These are phyloP conservation scores for Hydrozoanthus tunicans DNA, from an alignment of 64 coral and sea anemone species.

Conservation along the genomic window DNA sequence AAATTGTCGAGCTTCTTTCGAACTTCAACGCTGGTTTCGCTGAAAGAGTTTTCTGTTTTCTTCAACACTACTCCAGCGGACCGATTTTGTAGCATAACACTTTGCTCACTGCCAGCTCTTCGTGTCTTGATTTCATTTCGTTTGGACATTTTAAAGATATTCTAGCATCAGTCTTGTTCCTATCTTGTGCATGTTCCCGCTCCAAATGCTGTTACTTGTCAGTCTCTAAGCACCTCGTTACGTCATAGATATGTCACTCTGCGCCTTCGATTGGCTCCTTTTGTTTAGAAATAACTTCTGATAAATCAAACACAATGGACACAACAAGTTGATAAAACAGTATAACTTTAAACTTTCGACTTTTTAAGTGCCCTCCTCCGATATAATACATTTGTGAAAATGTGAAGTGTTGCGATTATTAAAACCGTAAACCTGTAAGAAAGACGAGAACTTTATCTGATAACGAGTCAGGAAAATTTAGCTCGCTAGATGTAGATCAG, in stretches of 20 bases:
- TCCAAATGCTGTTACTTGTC: background rate
- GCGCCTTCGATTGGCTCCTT: constrained; percentile 28
- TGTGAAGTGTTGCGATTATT: no score
- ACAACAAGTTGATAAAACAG: no score
- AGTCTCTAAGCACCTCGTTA: constrained; percentile 45
- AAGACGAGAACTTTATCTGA: no score
- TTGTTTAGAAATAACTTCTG: background rate
- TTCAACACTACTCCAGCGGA: constrained; percentile 28
- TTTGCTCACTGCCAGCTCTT: constrained; percentile 57
- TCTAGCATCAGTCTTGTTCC: no score
- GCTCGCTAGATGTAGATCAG: no score
- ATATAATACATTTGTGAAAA: no score
- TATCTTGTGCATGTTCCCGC: constrained; percentile 9
- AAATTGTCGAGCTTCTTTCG: constrained; percentile 74
- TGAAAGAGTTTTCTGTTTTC: constrained; percentile 39
- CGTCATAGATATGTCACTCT: constrained; percentile 25
- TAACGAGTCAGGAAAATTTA: no score
- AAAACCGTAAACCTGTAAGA: no score
- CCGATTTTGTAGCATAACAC: constrained; percentile 12
- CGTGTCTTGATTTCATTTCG: constrained; percentile 43
- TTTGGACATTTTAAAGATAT: background rate
- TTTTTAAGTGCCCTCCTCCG: no score
- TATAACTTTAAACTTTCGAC: no score
- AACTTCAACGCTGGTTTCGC: constrained; percentile 68
- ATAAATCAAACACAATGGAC: no score